Percentiles rank a stretch among this genome's conserved stretches.
These are phyloP conservation scores for Laticauda colubrina DNA, from an alignment of 2,113 vertebrate genomes.

Conservation along the genomic window DNA sequence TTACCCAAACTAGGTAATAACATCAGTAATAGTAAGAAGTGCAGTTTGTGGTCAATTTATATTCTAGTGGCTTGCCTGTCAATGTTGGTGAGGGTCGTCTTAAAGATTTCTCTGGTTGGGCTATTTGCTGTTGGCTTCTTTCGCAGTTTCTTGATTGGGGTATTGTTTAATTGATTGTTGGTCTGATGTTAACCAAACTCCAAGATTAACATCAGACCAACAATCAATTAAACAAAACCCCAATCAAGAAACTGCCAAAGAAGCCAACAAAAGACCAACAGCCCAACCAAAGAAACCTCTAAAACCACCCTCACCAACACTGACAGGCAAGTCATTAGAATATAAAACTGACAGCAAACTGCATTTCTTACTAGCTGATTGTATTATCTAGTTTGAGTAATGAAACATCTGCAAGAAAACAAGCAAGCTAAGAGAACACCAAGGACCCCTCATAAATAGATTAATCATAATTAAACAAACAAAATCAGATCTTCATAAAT, in stretches of 20 bases:
- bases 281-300: too few species aligned
- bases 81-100: neutral
- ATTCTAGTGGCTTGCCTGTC: neutral
- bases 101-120: neutral
- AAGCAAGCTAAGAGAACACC: neutral
- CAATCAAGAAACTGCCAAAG: neutral
- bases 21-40: neutral
- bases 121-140: neutral
- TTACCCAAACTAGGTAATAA: neutral
- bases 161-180: neutral
- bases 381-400: neutral
- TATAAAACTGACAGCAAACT: neutral
- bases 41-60: neutral
- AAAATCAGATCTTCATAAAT: neutral
- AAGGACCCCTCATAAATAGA: slow-evolving; percentile 5
- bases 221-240: neutral
- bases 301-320: too few species aligned
- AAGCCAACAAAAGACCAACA: too few species aligned
- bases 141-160: neutral
- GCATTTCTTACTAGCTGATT: neutral
- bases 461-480: neutral
- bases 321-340: neutral
- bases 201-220: neutral
- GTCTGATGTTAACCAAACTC: neutral
- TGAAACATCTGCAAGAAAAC: neutral